Percentiles rank a stretch among this genome's conserved stretches.
Conservation (phyloP, 1,140 invertebrate species). For the Lycorma delicatula region DNA sequence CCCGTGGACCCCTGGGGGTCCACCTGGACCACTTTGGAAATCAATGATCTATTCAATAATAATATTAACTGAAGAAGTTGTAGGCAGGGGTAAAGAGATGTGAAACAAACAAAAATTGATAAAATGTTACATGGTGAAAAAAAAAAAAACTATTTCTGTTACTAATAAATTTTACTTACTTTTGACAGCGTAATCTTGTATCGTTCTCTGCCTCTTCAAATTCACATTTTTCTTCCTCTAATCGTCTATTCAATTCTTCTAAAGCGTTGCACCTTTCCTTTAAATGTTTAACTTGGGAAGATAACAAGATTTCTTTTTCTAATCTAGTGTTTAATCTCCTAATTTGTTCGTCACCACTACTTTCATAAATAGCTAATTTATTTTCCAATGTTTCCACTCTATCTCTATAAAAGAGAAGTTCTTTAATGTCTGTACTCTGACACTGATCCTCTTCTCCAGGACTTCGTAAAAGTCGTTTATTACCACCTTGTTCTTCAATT, state of each 20-base stretch:
- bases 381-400: constrained; percentile 25
- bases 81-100: no score
- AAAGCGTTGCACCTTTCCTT: constrained; percentile 30
- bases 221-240: constrained; percentile 39
- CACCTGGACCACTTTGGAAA: no score
- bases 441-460: constrained; percentile 5
- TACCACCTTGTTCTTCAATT: constrained; percentile 29
- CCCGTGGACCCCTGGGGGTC: no score
- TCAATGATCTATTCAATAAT: no score
- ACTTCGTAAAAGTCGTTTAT: constrained; percentile 10
- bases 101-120: no score
- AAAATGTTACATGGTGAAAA: no score
- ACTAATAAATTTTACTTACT: constrained; percentile 30
- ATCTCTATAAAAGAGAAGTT: constrained; percentile 24
- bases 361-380: constrained; percentile 28
- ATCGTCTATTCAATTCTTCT: constrained; percentile 31
- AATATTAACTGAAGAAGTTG: no score
- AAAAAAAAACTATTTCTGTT: no score
- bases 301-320: constrained; percentile 23
- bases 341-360: constrained; percentile 18
- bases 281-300: constrained; percentile 29
- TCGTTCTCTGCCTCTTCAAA: constrained; percentile 43
- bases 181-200: constrained; percentile 38
- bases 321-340: constrained; percentile 22
- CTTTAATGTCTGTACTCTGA: constrained; percentile 17